Base-by-base conservation (phyloP, 2,797 vertebrate species). In the Sebastes glaucus region DNA sequence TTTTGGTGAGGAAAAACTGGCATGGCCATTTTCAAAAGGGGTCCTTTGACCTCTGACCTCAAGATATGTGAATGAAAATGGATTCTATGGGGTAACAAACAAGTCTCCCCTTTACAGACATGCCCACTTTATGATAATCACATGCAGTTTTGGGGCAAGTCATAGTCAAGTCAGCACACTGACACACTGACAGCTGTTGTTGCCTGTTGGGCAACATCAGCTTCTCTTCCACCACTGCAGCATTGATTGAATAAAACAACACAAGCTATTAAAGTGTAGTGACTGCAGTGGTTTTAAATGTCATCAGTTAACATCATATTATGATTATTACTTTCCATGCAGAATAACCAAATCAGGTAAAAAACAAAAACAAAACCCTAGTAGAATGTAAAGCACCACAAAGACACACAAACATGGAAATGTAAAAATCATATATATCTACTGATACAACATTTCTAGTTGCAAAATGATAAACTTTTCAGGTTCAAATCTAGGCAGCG, bases 271-370 rank as follows among this genome's bases (percentile, higher is more conserved):
- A 53, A 52, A 59, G 33, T 22, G 28, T 20, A 62, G 42, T 65
- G 16, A 38, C n/a, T n/a, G 42, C 23, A 83, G 68, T 49, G 69
- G 64, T 22, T 73, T 81, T 69, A 74, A 77, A 63, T 74, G 57
- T 80, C 74, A 27, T 60, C 72, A 77, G 55, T 35, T 71, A 9
- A 57, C 14, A 30, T 71, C 32, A 38, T 55, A 57, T 76, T 63
- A 35, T 6, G 16, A 72, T 72, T 81, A 76, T 67, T 74, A 52
- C 23, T 74, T 75, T 74, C 61, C 18, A 59, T 77, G 56, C 9
- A 63, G 46, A 65, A 60, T n/a, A 32, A 53, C 38, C 35, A 35
- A 1, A 33, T 4, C 4, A 52, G 22, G 38, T 42, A 42, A 42
- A 18, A 32, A 66, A 42, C 42, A 46, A 46, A 2, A 42, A 42